These are phyloP conservation scores for Xenops minutus DNA, from an alignment of 2,797 vertebrate species.

Conservation along the genomic window DNA sequence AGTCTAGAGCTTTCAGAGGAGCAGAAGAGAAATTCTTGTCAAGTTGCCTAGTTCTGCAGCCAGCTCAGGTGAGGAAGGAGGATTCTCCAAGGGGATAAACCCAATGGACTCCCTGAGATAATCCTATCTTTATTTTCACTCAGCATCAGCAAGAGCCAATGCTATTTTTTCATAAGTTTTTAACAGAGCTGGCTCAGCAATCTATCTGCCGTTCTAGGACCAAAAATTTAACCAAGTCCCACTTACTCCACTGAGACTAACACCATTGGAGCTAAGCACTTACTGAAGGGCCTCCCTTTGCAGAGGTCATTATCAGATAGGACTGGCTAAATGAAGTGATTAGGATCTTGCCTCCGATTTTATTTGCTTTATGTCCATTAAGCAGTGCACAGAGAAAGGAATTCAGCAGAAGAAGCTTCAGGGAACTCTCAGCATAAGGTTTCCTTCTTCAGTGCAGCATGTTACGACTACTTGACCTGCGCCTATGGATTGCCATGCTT, in stretches of 20 bases:
- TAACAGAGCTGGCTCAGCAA: slow-evolving; percentile 28
- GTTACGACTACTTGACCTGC: not conserved
- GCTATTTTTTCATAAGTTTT: not conserved
- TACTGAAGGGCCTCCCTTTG: not conserved
- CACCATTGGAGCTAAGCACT: not conserved
- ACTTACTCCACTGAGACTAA: not conserved
- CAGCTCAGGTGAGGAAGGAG: slow-evolving; percentile 14
- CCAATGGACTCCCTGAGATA: not conserved
- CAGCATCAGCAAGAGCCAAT: slow-evolving; percentile 18
- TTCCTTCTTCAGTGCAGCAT: not conserved
- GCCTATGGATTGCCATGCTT: not conserved
- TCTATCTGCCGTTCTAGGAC: not conserved
- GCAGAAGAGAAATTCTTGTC: slow-evolving; percentile 1
- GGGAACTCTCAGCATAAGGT: not conserved
- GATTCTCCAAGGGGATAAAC: slow-evolving; percentile 14
- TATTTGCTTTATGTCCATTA: not conserved
- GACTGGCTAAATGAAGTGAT: not conserved
- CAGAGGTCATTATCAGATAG: not conserved
- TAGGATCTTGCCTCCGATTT: not conserved
- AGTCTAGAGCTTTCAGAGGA: not conserved
- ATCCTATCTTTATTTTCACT: not conserved
- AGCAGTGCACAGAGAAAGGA: not conserved
- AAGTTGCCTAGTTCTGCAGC: not conserved
- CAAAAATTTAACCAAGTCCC: not conserved
- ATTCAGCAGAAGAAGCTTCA: not conserved